Percentiles rank a stretch among this genome's conserved stretches.
Conservation (phyloP, 2,888 invertebrate species). For the Herminia tarsipennalis region DNA sequence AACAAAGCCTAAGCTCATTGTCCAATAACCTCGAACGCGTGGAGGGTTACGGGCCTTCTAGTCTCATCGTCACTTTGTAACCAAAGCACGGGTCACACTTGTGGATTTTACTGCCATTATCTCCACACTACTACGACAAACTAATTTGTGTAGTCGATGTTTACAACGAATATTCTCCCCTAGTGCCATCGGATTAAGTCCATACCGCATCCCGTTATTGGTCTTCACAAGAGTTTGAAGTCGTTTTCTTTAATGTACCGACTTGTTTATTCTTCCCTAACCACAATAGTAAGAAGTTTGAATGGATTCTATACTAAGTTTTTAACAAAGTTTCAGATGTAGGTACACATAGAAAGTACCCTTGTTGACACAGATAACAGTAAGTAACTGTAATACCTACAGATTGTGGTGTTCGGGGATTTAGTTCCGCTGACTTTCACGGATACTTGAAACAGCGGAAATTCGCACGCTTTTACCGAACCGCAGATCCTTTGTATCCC, state of each 20-base stretch:
- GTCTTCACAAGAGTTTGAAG: slow-evolving; percentile 16
- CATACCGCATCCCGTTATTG: slow-evolving; percentile 23
- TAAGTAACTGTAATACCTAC: neutral
- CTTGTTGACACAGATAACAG: neutral
- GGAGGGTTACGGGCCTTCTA: slow-evolving; percentile 46
- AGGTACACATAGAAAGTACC: too few species aligned
- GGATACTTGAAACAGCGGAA: neutral
- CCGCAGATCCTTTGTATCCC: too few species aligned
- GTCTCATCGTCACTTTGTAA: slow-evolving; percentile 45
- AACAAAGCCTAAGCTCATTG: slow-evolving; percentile 20
- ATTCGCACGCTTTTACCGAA: too few species aligned
- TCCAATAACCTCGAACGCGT: slow-evolving; percentile 20
- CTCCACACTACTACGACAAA: slow-evolving; percentile 32
- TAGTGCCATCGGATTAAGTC: slow-evolving; percentile 29
- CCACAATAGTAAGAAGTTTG: slow-evolving; percentile 9
- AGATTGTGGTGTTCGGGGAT: neutral
- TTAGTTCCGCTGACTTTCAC: neutral
- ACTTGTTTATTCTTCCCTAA: slow-evolving; percentile 27
- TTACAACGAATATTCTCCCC: slow-evolving; percentile 39
- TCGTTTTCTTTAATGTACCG: slow-evolving; percentile 43
- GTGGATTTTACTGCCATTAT: slow-evolving; percentile 51
- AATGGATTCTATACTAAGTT: slow-evolving; percentile 6
- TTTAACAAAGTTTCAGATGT: neutral
- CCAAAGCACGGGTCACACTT: slow-evolving; percentile 47
- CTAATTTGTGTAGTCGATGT: slow-evolving; percentile 50